Base-by-base conservation (phyloP, 2,888 invertebrate genomes). In the Calliopum simillimum region DNA sequence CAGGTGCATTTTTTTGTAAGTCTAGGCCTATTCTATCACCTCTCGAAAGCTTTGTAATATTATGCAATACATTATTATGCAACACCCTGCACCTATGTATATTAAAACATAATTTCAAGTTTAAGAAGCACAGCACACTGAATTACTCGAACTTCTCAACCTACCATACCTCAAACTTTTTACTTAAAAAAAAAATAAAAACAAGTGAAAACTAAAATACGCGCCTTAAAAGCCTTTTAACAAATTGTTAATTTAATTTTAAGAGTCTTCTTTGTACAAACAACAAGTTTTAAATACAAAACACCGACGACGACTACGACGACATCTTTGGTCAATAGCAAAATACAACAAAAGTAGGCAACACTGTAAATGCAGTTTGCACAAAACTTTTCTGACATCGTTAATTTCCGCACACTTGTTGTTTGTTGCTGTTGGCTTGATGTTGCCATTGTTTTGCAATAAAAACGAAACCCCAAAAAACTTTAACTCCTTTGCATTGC, bases 341-440 rank as follows among this genome's bases (percentile, higher is more conserved):
- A 53, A 53, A 23, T 19, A 53, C 23, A 58, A 61, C 41, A 25
- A n/a, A n/a, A 47, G 16, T 46, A 61, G 13, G 46, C 61, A 59
- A 59, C 16, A 59, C 59, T 59, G 14, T 11, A 41, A 41, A 41
- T 33, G 19, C 58, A 58, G 33, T 58, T 58, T 43, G 11, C 16
- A 58, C 14, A 5, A 59, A n/a, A 43, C n/a, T 56, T 56, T 53
- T 53, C 53, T 53, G 33, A 33, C 33, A 33, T 33, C 33, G 33
- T 21, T 53, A 12, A 53, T 13, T 53, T 53, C 53, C 53, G 23
- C 23, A 53, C 53, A 53, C 53, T 53, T 53, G 53, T 53, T 51
- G 51, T 19, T 19, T 51, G n/a, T 51, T 53, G 49, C n/a, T n/a
- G n/a, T 33, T 33, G 8, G 6, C 33, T 33, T 33, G 8, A 23